These are phyloP conservation scores for Drosophila mercatorum DNA, from an alignment of 2,888 invertebrate species.

Conservation along the genomic window DNA sequence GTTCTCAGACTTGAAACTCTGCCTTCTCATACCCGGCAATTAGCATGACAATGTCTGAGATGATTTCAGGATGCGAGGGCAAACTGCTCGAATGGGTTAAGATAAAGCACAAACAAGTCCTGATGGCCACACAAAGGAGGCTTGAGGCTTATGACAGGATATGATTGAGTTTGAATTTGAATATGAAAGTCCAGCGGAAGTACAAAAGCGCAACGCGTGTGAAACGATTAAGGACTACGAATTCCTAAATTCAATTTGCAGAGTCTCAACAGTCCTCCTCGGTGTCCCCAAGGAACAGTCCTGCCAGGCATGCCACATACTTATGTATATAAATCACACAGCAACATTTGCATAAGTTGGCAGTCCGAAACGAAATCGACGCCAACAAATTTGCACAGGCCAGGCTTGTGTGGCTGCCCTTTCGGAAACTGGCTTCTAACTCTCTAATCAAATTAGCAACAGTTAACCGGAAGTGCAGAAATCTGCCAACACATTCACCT, in stretches of 20 bases:
- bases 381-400: constrained; percentile 50
- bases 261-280: constrained; percentile 21
- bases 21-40: constrained; percentile 52
- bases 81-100: constrained; percentile 44
- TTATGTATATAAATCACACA: constrained; percentile 53
- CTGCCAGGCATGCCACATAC: constrained; percentile 39
- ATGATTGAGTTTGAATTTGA: constrained; percentile 67
- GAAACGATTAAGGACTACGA: constrained; percentile 48
- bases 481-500: constrained; percentile 57
- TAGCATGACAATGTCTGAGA: constrained; percentile 69
- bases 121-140: constrained; percentile 44
- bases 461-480: constrained; percentile 78
- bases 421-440: constrained; percentile 31
- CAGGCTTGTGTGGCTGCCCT: constrained; percentile 18
- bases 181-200: constrained; percentile 44
- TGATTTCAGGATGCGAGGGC: constrained; percentile 43
- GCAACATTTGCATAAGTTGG: constrained; percentile 73
- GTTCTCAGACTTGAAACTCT: constrained; percentile 31
- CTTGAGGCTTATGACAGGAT: constrained; percentile 63
- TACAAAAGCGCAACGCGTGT: constrained; percentile 69
- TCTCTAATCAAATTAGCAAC: constrained; percentile 84
- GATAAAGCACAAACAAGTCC: constrained; percentile 55
- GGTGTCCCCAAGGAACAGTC: constrained; percentile 56
- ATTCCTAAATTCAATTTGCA: constrained; percentile 54
- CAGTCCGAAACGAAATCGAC: constrained; percentile 52